A percentile compares a stretch with the other conserved stretches of the same genome.
Conservation (phyloP, 2,888 invertebrate genomes). For the Oscheius onirici region DNA sequence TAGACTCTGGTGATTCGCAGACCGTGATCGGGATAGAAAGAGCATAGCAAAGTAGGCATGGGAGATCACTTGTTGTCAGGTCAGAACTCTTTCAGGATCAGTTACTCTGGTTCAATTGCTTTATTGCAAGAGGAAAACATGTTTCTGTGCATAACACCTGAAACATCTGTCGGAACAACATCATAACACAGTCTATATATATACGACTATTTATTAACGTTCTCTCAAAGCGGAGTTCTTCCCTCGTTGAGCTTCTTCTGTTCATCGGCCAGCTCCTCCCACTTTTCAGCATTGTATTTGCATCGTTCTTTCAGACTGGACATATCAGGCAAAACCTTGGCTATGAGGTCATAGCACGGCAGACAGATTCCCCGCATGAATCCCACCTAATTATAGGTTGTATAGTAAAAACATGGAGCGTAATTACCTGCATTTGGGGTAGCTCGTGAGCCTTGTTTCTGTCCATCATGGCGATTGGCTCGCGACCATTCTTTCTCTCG, state of each 20-base stretch:
- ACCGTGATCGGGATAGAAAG: no score
- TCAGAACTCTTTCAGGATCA: no score
- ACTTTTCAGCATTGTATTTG: conserved; percentile 77
- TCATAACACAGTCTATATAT: not conserved
- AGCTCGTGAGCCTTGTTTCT: conserved; percentile 81
- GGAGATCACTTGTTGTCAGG: no score
- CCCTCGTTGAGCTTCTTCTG: conserved; percentile 47
- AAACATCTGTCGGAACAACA: no score
- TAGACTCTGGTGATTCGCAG: no score
- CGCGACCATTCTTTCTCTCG: conserved; percentile 79
- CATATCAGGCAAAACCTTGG: conserved; percentile 80
- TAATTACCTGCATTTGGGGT: conserved; percentile 79
- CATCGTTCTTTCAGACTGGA: conserved; percentile 77
- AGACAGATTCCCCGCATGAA: conserved; percentile 84
- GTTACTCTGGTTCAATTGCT: no score
- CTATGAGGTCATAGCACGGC: conserved; percentile 82
- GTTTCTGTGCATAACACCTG: no score
- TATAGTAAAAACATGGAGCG: conserved; percentile 60
- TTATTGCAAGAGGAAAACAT: no score
- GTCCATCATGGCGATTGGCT: conserved; percentile 86
- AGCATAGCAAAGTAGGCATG: no score
- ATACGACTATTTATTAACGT: not conserved
- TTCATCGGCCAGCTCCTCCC: conserved; percentile 76
- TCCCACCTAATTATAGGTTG: conserved; percentile 76
- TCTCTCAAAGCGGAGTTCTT: not conserved